phyloP scores from a whole-genome alignment of 2,888 invertebrate species.

The Tridacna crocea region DNA sequence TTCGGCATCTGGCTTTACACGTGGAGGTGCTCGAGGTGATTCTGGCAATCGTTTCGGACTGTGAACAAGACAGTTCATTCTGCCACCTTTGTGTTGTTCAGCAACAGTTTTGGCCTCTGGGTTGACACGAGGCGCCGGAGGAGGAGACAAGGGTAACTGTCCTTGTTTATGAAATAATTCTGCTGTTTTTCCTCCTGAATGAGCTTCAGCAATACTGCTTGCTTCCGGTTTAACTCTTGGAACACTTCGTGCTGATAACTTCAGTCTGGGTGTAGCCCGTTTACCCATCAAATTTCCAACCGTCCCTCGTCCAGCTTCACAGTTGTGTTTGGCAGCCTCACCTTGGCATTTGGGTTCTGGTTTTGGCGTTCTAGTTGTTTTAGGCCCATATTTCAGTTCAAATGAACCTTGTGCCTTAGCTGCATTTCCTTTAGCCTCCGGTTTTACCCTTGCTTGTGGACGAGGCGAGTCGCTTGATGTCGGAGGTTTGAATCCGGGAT shows the following conservation, averaged over 20 bases:
- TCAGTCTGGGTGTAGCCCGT: slow-evolving; percentile 66
- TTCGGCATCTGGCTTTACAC: slow-evolving; percentile 73
- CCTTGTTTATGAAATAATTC: slow-evolving; percentile 67
- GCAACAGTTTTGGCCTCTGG: slow-evolving; percentile 66
- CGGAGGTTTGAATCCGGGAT: slow-evolving; percentile 76
- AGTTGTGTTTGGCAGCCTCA: slow-evolving; percentile 67
- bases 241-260: slow-evolving; percentile 45
- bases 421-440: slow-evolving; percentile 76
- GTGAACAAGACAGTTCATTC: slow-evolving; percentile 72
- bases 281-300: slow-evolving; percentile 70
- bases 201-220: slow-evolving; percentile 65
- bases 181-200: slow-evolving; percentile 64
- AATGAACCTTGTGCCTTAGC: slow-evolving; percentile 71
- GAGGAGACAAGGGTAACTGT: slow-evolving; percentile 60
- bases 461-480: slow-evolving; percentile 66
- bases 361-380: slow-evolving; percentile 61
- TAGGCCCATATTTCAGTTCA: slow-evolving; percentile 64
- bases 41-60: slow-evolving; percentile 66
- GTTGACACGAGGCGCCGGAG: slow-evolving; percentile 67
- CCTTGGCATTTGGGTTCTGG: slow-evolving; percentile 73
- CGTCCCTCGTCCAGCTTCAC: slow-evolving; percentile 70
- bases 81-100: slow-evolving; percentile 66
- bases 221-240: slow-evolving; percentile 77
- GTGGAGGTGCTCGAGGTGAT: slow-evolving; percentile 67
- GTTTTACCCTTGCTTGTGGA: slow-evolving; percentile 71